phyloP scores from a whole-genome alignment of 2,797 vertebrate species.

The Cyprinella venusta region DNA sequence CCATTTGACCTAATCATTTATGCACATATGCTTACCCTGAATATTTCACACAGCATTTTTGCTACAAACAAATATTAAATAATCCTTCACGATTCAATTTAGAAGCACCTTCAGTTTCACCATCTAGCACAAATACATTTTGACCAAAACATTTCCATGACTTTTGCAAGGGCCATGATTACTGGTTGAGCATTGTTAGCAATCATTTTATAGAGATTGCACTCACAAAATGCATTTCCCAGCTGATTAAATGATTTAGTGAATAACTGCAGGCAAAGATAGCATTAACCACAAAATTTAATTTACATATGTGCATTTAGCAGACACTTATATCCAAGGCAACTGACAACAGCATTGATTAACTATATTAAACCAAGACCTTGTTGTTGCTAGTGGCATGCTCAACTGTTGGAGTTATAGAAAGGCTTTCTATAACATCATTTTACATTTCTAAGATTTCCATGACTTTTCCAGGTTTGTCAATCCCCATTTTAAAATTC shows the following conservation, averaged over 20 bases:
- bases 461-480: neutral
- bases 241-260: neutral
- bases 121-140: neutral
- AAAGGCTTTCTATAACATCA: neutral
- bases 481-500: neutral
- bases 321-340: neutral
- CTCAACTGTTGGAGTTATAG: neutral
- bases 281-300: neutral
- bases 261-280: neutral
- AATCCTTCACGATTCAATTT: neutral
- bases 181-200: neutral
- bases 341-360: neutral
- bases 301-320: neutral
- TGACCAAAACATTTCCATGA: neutral
- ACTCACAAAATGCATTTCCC: neutral
- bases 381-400: neutral
- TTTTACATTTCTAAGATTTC: neutral
- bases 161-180: neutral
- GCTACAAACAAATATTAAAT: neutral
- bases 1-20: neutral
- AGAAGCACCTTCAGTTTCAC: neutral
- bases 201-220: neutral
- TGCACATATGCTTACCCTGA: neutral
- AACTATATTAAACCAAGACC: neutral
- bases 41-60: slow-evolving; percentile 8